Conservation (phyloP, 2,888 invertebrate genomes). For the Syrphus vitripennis region DNA sequence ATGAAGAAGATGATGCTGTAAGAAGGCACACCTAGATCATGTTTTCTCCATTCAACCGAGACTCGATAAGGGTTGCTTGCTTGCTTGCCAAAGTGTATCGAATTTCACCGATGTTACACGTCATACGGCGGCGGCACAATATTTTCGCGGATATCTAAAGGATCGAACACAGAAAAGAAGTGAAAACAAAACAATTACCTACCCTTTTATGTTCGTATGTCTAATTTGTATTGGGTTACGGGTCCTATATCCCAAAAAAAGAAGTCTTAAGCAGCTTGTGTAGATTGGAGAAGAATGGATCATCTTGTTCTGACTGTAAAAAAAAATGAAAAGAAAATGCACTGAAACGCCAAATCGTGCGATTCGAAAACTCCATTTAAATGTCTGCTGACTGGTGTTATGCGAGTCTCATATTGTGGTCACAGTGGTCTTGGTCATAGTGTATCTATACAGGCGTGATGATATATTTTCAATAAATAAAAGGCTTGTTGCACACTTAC, state of each 20-base stretch:
- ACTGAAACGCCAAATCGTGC: conserved; percentile 21
- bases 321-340: background rate
- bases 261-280: conserved; percentile 19
- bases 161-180: conserved; percentile 49
- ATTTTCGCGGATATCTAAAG: conserved; percentile 61
- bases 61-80: conserved; percentile 69
- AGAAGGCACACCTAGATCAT: conserved; percentile 72
- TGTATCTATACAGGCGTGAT: conserved; percentile 55
- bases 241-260: background rate
- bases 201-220: conserved; percentile 66
- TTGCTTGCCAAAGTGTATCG: conserved; percentile 53
- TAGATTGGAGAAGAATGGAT: conserved; percentile 2
- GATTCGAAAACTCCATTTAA: conserved; percentile 34
- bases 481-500: conserved; percentile 67
- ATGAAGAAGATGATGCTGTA: conserved; percentile 66
- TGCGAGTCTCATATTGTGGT: conserved; percentile 27
- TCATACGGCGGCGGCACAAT: conserved; percentile 47
- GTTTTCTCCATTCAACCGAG: conserved; percentile 68
- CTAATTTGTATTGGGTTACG: conserved; percentile 69
- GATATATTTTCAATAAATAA: conserved; percentile 72
- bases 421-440: conserved; percentile 44
- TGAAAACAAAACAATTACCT: conserved; percentile 70
- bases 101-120: conserved; percentile 55
- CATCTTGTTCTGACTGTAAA: conserved; percentile 11
- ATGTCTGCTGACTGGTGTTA: conserved; percentile 5